Conservation (phyloP, 1,140 invertebrate genomes). For the Hypothenemus hampei region DNA sequence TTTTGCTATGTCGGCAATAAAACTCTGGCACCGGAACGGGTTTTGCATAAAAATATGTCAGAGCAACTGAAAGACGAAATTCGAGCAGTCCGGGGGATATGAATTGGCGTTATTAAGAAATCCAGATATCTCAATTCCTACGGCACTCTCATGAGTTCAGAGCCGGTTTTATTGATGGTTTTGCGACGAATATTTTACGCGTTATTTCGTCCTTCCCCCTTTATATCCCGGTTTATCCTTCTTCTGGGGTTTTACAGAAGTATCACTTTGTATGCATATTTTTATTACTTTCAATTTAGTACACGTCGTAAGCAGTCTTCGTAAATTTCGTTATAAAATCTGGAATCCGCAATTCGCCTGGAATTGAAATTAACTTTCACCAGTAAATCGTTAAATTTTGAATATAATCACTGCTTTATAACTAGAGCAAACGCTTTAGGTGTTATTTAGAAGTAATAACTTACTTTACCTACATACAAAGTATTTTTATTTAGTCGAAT, state of each 20-base stretch:
- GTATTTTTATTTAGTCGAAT: too few relatives aligned
- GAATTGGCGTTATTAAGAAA: slow-evolving; percentile 43
- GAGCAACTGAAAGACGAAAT: slow-evolving; percentile 33
- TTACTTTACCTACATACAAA: too few relatives aligned
- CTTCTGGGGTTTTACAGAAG: slow-evolving; percentile 15
- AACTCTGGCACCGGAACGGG: slow-evolving; percentile 43
- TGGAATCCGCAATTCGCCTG: neutral
- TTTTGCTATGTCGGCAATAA: slow-evolving; percentile 42
- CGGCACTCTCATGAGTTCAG: slow-evolving; percentile 24
- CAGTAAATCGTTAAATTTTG: too few relatives aligned
- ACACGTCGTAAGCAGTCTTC: neutral
- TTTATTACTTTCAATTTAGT: slow-evolving; percentile 23
- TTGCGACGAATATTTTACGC: slow-evolving; percentile 23
- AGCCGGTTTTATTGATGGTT: slow-evolving; percentile 24
- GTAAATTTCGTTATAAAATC: slow-evolving; percentile 12
- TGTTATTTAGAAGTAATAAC: too few relatives aligned
- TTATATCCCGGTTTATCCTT: slow-evolving; percentile 9
- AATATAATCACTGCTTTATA: too few relatives aligned
- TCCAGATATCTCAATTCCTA: slow-evolving; percentile 35
- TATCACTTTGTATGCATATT: slow-evolving; percentile 24
- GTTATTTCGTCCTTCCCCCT: slow-evolving; percentile 13
- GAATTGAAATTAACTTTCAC: slow-evolving; percentile 4
- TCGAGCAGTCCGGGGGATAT: slow-evolving; percentile 37
- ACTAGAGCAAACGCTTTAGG: too few relatives aligned
- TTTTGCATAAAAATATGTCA: slow-evolving; percentile 45